Percentiles rank a stretch among this genome's conserved stretches.
These are phyloP conservation scores for Phanerotoma sp. DNA, from an alignment of 2,888 invertebrate genomes.

Conservation along the genomic window DNA sequence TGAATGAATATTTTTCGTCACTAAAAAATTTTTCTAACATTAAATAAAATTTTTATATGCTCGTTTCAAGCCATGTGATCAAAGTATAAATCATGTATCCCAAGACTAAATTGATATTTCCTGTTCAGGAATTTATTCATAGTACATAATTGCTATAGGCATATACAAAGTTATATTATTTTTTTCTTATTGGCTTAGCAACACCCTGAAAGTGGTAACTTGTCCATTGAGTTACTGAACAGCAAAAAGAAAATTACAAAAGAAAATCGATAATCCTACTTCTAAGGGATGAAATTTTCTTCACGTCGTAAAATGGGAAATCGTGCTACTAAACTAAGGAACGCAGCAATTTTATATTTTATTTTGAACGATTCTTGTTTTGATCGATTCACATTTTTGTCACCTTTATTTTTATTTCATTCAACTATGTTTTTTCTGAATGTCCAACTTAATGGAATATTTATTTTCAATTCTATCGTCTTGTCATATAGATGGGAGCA, in stretches of 20 bases:
- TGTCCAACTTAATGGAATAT: not conserved
- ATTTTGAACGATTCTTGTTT: too few species aligned
- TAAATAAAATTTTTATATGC: too few species aligned
- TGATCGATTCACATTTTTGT: too few species aligned
- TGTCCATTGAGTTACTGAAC: slow-evolving; percentile 6
- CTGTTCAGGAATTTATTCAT: slow-evolving; percentile 27
- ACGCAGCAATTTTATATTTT: too few species aligned
- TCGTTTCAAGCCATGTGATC: not conserved
- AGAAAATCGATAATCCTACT: slow-evolving; percentile 13
- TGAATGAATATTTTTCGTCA: not conserved
- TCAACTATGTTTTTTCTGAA: not conserved
- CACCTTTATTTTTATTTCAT: not conserved
- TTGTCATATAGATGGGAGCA: too few species aligned
- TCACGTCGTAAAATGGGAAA: too few species aligned
- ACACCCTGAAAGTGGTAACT: not conserved
- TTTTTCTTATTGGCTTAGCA: slow-evolving; percentile 17
- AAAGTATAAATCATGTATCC: not conserved
- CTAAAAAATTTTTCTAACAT: not conserved
- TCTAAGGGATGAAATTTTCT: not conserved
- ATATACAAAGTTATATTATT: slow-evolving; percentile 20
- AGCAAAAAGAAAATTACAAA: slow-evolving; percentile 1
- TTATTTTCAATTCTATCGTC: too few species aligned
- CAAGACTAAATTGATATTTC: not conserved
- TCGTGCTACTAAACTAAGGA: too few species aligned
- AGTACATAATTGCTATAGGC: slow-evolving; percentile 28